phyloP scores from a whole-genome alignment of 2,113 vertebrate species.

The Bufo gargarizans region DNA sequence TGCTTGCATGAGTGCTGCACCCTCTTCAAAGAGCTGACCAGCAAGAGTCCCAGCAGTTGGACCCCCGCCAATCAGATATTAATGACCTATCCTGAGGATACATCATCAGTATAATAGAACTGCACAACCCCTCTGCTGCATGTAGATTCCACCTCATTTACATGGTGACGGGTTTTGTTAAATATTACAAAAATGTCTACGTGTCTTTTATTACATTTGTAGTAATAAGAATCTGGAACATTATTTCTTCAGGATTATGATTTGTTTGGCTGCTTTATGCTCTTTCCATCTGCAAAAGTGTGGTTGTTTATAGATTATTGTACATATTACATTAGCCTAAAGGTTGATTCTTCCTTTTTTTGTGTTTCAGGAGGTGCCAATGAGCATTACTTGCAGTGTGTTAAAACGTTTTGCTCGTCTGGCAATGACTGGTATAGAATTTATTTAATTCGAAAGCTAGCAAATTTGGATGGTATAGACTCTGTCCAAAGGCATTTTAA shows the following conservation, averaged over 20 bases:
- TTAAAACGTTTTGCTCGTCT: conserved; percentile 70
- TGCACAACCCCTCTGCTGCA: no score
- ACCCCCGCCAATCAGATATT: no score
- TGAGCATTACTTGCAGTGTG: conserved; percentile 66
- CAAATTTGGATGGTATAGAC: conserved; percentile 78
- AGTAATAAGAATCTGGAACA: no score
- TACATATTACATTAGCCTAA: not conserved
- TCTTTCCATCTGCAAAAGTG: not conserved
- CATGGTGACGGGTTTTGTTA: no score
- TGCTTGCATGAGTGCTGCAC: no score
- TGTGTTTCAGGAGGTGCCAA: conserved; percentile 57
- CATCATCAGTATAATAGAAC: no score
- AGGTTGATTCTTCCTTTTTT: not conserved
- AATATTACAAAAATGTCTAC: no score
- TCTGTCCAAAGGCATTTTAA: conserved; percentile 77
- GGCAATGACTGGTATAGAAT: conserved; percentile 84
- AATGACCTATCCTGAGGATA: no score
- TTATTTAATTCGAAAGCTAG: conserved; percentile 84
- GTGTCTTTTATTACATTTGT: no score
- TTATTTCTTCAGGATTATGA: not conserved
- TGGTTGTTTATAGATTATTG: not conserved
- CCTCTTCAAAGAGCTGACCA: no score
- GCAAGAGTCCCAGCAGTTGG: no score
- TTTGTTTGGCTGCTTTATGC: not conserved
- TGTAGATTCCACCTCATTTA: no score